Conservation (phyloP, 2,797 vertebrate species). For the Acestrorhynchus altus region DNA sequence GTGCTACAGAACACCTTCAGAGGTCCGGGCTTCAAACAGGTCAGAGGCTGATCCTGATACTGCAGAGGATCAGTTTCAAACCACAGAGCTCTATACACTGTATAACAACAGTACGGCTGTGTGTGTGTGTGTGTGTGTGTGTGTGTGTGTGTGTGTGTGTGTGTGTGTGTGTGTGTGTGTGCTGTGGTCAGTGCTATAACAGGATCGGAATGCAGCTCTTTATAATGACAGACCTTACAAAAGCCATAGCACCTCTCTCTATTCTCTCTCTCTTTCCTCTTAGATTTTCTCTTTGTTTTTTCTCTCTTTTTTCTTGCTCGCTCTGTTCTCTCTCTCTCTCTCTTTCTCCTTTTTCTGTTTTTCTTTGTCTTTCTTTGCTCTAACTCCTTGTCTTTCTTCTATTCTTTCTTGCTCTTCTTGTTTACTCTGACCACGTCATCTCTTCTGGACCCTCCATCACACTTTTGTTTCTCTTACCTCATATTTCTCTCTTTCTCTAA, state of each 20-base stretch:
- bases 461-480: background rate
- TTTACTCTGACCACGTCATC: too few relatives aligned
- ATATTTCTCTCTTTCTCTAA: constrained; percentile 61
- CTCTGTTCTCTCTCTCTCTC: background rate
- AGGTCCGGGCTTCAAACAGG: too few relatives aligned
- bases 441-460: background rate
- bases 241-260: constrained; percentile 79
- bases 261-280: constrained; percentile 13
- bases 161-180: constrained; percentile 47
- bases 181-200: constrained; percentile 80
- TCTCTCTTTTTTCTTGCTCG: background rate
- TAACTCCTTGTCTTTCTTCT: background rate
- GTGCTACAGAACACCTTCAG: too few relatives aligned
- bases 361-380: constrained; percentile 56
- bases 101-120: constrained; percentile 40
- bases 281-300: constrained; percentile 11
- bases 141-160: too few relatives aligned
- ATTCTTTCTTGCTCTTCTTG: constrained; percentile 17
- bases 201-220: constrained; percentile 79
- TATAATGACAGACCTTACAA: constrained; percentile 82
- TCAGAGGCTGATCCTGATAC: too few relatives aligned
- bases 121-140: constrained; percentile 27
- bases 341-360: background rate
- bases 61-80: background rate
- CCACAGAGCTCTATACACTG: constrained; percentile 4